Conservation (phyloP, 2,888 invertebrate genomes). For the Tethea ocularis region DNA sequence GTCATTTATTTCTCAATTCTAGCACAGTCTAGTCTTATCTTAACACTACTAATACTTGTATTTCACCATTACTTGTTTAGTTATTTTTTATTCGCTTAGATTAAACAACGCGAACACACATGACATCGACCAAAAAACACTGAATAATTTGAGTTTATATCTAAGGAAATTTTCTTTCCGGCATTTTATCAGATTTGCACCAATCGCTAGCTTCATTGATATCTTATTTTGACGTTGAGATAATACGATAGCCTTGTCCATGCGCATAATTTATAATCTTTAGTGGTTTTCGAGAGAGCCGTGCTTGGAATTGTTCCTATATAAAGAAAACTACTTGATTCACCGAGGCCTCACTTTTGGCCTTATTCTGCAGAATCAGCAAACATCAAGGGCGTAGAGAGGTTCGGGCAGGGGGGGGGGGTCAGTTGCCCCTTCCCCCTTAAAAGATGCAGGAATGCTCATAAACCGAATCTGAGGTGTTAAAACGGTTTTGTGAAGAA, state of each 20-base stretch:
- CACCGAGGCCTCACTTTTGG: too few relatives aligned
- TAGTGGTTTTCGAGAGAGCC: not conserved
- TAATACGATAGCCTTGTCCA: conserved; percentile 12
- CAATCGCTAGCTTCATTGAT: conserved; percentile 48
- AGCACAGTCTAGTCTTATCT: conserved; percentile 4
- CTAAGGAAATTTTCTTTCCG: conserved; percentile 52
- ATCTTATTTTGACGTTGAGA: conserved; percentile 39
- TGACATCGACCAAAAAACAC: conserved; percentile 25
- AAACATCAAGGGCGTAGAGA: too few relatives aligned
- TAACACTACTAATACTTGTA: conserved; percentile 9
- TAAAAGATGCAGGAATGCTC: too few relatives aligned
- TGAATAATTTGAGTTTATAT: conserved; percentile 43
- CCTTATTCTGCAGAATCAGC: too few relatives aligned
- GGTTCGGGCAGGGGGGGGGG: too few relatives aligned
- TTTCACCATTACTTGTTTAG: conserved; percentile 3
- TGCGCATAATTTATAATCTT: not conserved
- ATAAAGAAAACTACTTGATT: too few relatives aligned
- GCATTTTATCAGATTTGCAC: conserved; percentile 53
- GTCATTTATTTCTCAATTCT: conserved; percentile 12
- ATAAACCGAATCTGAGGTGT: too few relatives aligned
- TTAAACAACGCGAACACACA: conserved; percentile 6
- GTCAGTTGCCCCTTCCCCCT: too few relatives aligned
- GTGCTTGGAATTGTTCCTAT: not conserved
- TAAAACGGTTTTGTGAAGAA: too few relatives aligned
- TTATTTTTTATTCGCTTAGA: not conserved